Base-by-base conservation (phyloP, 2,113 vertebrate genomes). In the Sylvietta virens region DNA sequence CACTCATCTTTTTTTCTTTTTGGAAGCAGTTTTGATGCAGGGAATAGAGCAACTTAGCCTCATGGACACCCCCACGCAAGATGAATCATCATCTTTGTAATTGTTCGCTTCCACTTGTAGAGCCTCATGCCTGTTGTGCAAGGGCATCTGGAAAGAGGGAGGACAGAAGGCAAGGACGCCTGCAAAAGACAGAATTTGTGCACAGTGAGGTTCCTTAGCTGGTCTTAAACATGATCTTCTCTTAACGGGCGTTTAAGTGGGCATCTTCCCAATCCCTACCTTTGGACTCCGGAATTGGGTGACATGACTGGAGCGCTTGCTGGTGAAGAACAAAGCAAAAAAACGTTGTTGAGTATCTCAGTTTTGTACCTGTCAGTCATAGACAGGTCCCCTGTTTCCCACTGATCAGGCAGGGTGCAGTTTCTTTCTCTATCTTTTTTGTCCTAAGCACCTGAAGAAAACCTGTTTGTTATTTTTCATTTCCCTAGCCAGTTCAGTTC, bases 351-450 rank as follows among this genome's bases (percentile, higher is more conserved):
- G 15, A 60, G 9, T 47, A 35, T 60, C 39, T 60, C 39, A 66
- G 51, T 35, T 23, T 66, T 65, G 39, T 47, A 70, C 3, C 1
- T 16, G 8, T 22, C n/a, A 47, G 15, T 27, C 0, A 0, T 14
- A 91, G 35, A 35, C 30, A 53, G 39, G 30, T 53, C 30, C 28
- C n/a, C 9, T 7, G 1, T 54, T 53, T 42, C 26, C 47, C 40
- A 82, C 11, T 1, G 7, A 13, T 19, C 17, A 54, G 39, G 23
- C 8, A 22, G 6, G 5, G 26, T 61, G 23, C 21, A 51, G 26
- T 70, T 42, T 53, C 31, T n/a, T 85, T 86, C 19, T 69, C 40
- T 69, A 79, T 35, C n/a, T 42, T 57, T 69, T 12, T 48, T 69
- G 19, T 42, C 22, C 24, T 28, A 6, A 33, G 15, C 37, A 69